phyloP scores from a whole-genome alignment of 2,888 invertebrate genomes.

The Hirtodrosophila confusa region DNA sequence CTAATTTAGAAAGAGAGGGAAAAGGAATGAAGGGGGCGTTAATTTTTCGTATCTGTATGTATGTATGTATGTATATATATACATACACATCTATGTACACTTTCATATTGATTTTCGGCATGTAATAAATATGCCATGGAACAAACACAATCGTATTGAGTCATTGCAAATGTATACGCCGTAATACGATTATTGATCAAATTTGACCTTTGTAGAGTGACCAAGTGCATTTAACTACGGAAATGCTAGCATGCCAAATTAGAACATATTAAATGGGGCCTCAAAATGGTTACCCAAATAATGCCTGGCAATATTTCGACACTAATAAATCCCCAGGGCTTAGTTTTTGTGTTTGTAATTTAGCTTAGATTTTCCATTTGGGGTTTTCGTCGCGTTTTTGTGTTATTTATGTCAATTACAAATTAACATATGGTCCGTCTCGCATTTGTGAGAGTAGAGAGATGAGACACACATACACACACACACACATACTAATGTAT shows the following conservation, averaged over 20 bases:
- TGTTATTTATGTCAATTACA: conserved; percentile 68
- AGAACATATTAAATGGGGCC: background rate
- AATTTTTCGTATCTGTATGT: conserved; percentile 9
- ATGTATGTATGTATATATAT: conserved; percentile 9
- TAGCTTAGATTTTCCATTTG: conserved; percentile 8
- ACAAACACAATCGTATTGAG: background rate
- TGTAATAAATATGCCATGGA: conserved; percentile 1
- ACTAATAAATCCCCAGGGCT: no score
- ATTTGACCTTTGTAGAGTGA: conserved; percentile 14
- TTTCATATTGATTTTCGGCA: conserved; percentile 16
- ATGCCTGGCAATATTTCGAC: no score
- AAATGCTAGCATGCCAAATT: background rate
- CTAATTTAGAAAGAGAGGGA: background rate
- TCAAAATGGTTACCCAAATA: no score
- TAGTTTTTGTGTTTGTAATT: background rate
- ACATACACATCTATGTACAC: background rate
- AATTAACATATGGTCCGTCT: conserved; percentile 63
- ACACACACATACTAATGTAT: background rate
- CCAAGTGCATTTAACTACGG: conserved; percentile 3
- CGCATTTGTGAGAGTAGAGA: conserved; percentile 33
- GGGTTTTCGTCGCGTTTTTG: conserved; percentile 14
- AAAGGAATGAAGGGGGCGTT: conserved; percentile 16
- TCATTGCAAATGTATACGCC: background rate
- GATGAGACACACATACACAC: background rate
- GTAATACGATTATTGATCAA: conserved; percentile 24